Base-by-base conservation (phyloP, 2,797 vertebrate species). In the Crenichthys baileyi region DNA sequence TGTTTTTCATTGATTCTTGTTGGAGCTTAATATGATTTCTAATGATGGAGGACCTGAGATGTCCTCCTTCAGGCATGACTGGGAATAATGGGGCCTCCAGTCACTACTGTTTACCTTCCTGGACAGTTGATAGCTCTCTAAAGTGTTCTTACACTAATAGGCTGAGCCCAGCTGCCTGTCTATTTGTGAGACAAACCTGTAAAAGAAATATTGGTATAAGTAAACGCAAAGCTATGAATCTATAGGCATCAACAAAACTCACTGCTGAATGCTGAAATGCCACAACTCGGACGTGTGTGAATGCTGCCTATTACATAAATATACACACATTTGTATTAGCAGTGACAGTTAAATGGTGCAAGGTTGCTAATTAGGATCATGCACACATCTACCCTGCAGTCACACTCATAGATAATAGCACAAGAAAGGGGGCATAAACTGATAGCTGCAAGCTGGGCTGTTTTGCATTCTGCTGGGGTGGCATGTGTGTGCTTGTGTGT, bases 131-230 rank as follows among this genome's bases (percentile, higher is more conserved):
- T 93, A 90, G 90, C 87, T 87, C 93, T 90, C 91, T 86, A 73
- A 89, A 88, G 93, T 90, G 88, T 90, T 90, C 91, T 94, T 92
- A 90, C 77, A n/a, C 85, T 93, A 93, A 94, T 90, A 93, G 91
- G 85, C 88, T 79, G 79, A 84, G 85, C 84, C 84, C 72, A 85
- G 73, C 79, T 76, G 70, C 44, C 58, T 81, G 44, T 70, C 48
- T 80, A 76, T 71, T 63, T 55, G 55, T 60, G 44, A 81, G 29
- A 58, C 13, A 79, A 56, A 65, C 22, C 50, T 11, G 31, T 58
- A 65, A 67, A 74, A 26, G 36, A 67, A 61, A 82, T 51, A 63
- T 83, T 26, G 58, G 65, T 75, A 58, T 55, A 75, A 77, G 65
- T 46, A 75, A 50, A 72, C 67, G 78, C 50, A 77, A 39, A 68